phyloP scores from a whole-genome alignment of 2,113 vertebrate genomes.

The Acrocephalus kingi region DNA sequence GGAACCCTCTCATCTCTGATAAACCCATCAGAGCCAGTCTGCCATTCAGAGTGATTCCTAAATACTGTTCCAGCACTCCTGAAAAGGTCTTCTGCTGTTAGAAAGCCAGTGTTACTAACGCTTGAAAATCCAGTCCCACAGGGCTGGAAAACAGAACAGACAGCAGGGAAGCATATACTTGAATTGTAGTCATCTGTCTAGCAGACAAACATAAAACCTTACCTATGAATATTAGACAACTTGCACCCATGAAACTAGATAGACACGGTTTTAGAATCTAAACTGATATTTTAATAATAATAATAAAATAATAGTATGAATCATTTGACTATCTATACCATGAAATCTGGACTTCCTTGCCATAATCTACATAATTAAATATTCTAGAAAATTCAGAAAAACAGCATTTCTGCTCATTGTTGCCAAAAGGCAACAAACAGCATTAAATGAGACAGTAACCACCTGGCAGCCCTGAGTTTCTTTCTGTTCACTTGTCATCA shows the following conservation, averaged over 20 bases:
- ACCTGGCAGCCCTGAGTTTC: background rate
- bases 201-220: background rate
- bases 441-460: background rate
- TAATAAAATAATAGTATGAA: background rate
- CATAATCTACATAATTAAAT: background rate
- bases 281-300: background rate
- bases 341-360: background rate
- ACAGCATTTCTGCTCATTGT: background rate
- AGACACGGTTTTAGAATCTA: background rate
- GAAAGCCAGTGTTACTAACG: background rate
- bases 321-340: background rate
- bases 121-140: background rate
- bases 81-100: background rate
- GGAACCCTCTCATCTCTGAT: background rate
- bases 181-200: background rate
- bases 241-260: background rate
- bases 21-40: background rate
- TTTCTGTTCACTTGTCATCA: background rate
- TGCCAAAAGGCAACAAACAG: background rate
- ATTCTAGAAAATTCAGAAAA: background rate
- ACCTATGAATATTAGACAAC: background rate
- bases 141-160: background rate
- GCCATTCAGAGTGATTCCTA: background rate
- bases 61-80: background rate
- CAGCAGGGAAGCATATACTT: background rate